Percentiles rank a stretch among this genome's conserved stretches.
Conservation (phyloP, 2,113 vertebrate genomes). For the Nothoprocta pentlandii region DNA sequence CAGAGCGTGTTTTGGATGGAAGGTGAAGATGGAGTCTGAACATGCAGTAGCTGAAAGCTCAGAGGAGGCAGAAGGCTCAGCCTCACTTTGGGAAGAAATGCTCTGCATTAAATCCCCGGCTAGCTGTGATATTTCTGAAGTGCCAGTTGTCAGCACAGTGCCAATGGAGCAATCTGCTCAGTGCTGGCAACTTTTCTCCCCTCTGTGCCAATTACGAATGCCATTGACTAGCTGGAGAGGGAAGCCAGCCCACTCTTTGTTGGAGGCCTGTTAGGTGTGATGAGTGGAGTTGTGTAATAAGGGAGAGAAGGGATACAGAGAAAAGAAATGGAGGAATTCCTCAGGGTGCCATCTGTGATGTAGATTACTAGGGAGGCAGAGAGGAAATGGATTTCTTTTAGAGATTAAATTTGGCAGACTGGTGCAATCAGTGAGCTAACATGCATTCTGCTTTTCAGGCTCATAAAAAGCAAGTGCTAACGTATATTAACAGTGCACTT, state of each 20-base stretch:
- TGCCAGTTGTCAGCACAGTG: slow-evolving; percentile 64
- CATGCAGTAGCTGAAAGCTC: neutral
- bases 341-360: slow-evolving; percentile 66
- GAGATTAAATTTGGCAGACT: slow-evolving; percentile 44
- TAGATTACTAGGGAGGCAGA: slow-evolving; percentile 35
- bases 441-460: slow-evolving; percentile 9
- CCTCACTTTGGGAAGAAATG: slow-evolving; percentile 14
- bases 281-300: slow-evolving; percentile 58
- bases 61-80: slow-evolving; percentile 58
- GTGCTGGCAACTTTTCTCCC: slow-evolving; percentile 57
- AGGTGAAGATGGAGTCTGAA: neutral
- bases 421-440: slow-evolving; percentile 40
- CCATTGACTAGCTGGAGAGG: slow-evolving; percentile 55
- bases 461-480: slow-evolving; percentile 32
- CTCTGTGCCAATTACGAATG: slow-evolving; percentile 58
- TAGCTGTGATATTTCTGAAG: slow-evolving; percentile 61
- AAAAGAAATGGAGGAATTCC: slow-evolving; percentile 69
- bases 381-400: slow-evolving; percentile 47
- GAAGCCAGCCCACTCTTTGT: slow-evolving; percentile 47
- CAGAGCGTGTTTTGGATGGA: neutral
- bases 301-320: slow-evolving; percentile 44
- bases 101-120: slow-evolving; percentile 43
- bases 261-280: slow-evolving; percentile 63
- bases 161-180: slow-evolving; percentile 72
- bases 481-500: neutral